A percentile compares a stretch with the other conserved stretches of the same genome.
phyloP scores from a whole-genome alignment of 2,888 invertebrate species.

The Trissoscelio sp. region DNA sequence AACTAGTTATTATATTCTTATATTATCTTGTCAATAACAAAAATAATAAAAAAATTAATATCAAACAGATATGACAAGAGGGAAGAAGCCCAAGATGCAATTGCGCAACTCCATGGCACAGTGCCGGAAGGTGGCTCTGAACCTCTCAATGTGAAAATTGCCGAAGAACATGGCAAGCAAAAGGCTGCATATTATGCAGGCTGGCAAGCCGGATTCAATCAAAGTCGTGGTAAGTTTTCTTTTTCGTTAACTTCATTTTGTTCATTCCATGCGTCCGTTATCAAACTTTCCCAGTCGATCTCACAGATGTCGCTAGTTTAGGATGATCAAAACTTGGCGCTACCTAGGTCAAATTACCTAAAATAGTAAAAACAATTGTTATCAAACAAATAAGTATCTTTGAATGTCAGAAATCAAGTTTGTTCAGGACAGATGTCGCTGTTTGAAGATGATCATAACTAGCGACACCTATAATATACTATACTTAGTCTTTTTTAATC shows the following conservation, averaged over 20 bases:
- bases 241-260: neutral
- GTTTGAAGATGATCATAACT: too few species aligned
- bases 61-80: constrained; percentile 95
- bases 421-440: constrained; percentile 36
- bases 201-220: constrained; percentile 88
- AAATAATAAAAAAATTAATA: too few species aligned
- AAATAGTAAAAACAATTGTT: too few species aligned
- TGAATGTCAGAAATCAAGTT: neutral
- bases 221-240: constrained; percentile 84
- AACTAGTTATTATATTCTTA: too few species aligned
- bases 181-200: constrained; percentile 90
- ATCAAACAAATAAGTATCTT: too few species aligned
- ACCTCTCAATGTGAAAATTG: constrained; percentile 92
- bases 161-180: constrained; percentile 93
- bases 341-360: neutral
- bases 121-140: constrained; percentile 93
- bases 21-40: too few species aligned
- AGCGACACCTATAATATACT: too few species aligned
- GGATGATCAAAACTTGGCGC: neutral
- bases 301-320: neutral
- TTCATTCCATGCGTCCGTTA: too few species aligned
- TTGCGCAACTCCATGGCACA: constrained; percentile 92
- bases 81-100: constrained; percentile 95
- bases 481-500: too few species aligned
- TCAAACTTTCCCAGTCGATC: too few species aligned